phyloP scores from a whole-genome alignment of 2,888 invertebrate genomes.

The Danaus chrysippus region DNA sequence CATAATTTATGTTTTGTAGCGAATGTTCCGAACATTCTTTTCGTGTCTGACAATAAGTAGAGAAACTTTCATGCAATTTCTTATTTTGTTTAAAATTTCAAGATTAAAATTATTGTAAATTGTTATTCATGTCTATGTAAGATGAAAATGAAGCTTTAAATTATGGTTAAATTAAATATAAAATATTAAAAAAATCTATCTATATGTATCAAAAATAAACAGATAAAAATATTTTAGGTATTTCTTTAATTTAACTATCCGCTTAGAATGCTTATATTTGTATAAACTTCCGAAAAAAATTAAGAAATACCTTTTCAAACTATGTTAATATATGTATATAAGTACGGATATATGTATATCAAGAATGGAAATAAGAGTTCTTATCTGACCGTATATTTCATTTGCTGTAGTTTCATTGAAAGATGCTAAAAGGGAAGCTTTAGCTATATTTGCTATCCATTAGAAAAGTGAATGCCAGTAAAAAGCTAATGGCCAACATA shows the following conservation, averaged over 20 bases:
- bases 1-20: constrained; percentile 27
- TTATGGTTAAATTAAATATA: constrained; percentile 60
- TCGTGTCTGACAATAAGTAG: constrained; percentile 73
- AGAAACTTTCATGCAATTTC: constrained; percentile 41
- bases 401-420: not conserved
- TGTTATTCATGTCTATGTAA: constrained; percentile 52
- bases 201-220: constrained; percentile 22
- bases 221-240: constrained; percentile 21
- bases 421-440: constrained; percentile 9
- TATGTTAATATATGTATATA: no score
- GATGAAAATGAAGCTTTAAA: constrained; percentile 74
- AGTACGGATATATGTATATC: no score
- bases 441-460: constrained; percentile 21
- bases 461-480: constrained; percentile 15
- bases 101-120: constrained; percentile 40
- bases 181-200: constrained; percentile 34
- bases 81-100: constrained; percentile 37
- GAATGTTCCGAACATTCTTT: constrained; percentile 63
- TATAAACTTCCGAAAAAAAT: constrained; percentile 8
- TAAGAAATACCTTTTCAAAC: not conserved
- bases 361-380: no score
- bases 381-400: no score
- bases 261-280: constrained; percentile 23
- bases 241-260: constrained; percentile 17
- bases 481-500: no score